Conservation (phyloP, 2,797 vertebrate genomes). For the Tolypeutes matacus region DNA sequence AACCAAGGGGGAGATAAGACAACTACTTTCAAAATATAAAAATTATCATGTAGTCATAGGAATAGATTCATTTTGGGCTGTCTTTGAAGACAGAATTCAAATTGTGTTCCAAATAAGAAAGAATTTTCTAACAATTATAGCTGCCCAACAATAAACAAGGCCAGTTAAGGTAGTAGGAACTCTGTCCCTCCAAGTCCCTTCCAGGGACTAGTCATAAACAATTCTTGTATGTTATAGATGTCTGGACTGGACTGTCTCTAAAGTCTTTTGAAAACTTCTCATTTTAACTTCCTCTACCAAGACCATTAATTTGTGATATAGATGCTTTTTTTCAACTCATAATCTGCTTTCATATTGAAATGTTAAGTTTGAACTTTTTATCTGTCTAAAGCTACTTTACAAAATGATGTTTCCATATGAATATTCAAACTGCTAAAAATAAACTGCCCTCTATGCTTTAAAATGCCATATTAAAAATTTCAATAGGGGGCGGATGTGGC, state of each 20-base stretch:
- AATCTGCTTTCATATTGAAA: conserved; percentile 5
- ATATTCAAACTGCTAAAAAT: not conserved
- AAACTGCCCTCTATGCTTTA: conserved; percentile 4
- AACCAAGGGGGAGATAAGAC: not conserved
- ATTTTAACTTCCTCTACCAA: conserved; percentile 28
- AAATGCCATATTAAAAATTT: not conserved
- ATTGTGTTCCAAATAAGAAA: conserved; percentile 49
- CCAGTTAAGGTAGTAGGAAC: not conserved
- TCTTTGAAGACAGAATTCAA: conserved; percentile 4
- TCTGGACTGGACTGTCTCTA: not conserved
- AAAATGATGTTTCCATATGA: conserved; percentile 17
- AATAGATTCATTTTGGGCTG: not conserved
- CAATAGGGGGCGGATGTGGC: not conserved
- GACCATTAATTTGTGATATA: not conserved
- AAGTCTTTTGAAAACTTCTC: not conserved
- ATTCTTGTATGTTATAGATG: not conserved
- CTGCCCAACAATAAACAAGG: not conserved
- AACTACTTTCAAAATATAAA: conserved; percentile 11
- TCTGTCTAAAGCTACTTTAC: not conserved
- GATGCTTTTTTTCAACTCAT: not conserved
- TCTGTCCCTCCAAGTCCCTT: not conserved
- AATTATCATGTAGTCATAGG: not conserved
- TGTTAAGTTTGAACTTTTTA: conserved; percentile 26
- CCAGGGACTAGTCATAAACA: not conserved
- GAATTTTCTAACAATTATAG: conserved; percentile 7